phyloP scores from a whole-genome alignment of 2,888 invertebrate species.

The Synergus itoensis region DNA sequence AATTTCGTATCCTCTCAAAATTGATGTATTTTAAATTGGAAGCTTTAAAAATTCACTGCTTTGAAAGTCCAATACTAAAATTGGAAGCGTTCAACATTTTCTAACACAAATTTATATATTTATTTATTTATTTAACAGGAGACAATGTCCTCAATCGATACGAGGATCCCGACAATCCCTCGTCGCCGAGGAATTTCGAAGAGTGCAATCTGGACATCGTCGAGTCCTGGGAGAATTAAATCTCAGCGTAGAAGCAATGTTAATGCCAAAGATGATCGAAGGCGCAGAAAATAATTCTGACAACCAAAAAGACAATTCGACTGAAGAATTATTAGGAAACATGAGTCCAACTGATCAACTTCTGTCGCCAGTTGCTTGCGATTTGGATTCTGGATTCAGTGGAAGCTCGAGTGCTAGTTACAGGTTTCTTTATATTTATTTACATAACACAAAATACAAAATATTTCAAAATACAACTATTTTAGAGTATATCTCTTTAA shows the following conservation, averaged over 20 bases:
- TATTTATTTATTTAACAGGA: slow-evolving; percentile 58
- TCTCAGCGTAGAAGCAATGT: slow-evolving; percentile 92
- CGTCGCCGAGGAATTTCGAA: slow-evolving; percentile 90
- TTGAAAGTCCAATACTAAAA: too few relatives aligned
- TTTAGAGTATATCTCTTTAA: too few relatives aligned
- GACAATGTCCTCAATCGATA: slow-evolving; percentile 71
- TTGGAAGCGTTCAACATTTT: too few relatives aligned
- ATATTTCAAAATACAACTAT: too few relatives aligned
- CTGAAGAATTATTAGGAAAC: slow-evolving; percentile 81
- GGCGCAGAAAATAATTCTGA: slow-evolving; percentile 80
- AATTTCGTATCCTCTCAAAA: too few relatives aligned
- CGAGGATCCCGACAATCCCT: slow-evolving; percentile 78
- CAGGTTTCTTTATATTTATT: slow-evolving; percentile 64
- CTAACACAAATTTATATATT: neutral
- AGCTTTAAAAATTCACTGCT: too few relatives aligned
- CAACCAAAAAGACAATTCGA: slow-evolving; percentile 81
- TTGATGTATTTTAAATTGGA: too few relatives aligned
- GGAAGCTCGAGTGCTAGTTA: slow-evolving; percentile 91
- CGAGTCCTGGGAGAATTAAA: slow-evolving; percentile 92
- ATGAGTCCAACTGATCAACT: slow-evolving; percentile 87
- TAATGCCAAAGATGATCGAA: slow-evolving; percentile 86
- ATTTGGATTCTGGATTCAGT: slow-evolving; percentile 90
- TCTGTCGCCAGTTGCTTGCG: slow-evolving; percentile 85
- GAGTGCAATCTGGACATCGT: slow-evolving; percentile 90
- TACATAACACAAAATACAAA: neutral